Evolutionary conservation across 2,797 vertebrate species (phyloP).

Genomic region (Spinus pinus): DNA sequence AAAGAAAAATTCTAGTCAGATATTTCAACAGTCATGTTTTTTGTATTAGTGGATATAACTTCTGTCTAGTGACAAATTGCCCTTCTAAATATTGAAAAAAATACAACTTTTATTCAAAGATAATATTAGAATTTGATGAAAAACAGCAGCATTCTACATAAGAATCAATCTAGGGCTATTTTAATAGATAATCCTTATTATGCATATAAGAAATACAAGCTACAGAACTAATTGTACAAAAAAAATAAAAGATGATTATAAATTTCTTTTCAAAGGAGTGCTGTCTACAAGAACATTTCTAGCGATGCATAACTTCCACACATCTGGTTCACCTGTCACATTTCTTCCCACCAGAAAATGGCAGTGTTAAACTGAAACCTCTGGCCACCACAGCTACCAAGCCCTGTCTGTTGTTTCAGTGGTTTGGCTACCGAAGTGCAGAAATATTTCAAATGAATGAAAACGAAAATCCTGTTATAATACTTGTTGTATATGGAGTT

Average conservation of each 20-base stretch:
- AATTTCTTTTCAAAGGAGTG: neutral
- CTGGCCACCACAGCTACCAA: neutral
- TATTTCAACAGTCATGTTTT: neutral
- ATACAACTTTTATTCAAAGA: neutral
- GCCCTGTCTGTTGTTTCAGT: neutral
- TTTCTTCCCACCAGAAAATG: neutral
- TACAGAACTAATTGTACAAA: neutral
- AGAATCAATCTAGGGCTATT: neutral
- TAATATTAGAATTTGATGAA: neutral
- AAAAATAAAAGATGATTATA: neutral
- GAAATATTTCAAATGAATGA: neutral
- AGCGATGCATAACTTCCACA: neutral
- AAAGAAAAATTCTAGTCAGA: neutral
- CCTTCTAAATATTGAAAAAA: neutral
- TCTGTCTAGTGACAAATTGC: neutral
- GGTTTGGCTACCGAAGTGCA: neutral
- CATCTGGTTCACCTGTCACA: neutral
- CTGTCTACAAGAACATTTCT: neutral
- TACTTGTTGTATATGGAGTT: neutral
- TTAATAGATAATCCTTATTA: neutral
- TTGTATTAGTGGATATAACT: neutral
- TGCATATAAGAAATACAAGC: neutral
- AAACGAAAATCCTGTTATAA: neutral
- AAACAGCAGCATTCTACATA: neutral
- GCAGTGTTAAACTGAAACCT: neutral